These are phyloP conservation scores for Paraplagusia blochii DNA, from an alignment of 2,113 vertebrate genomes.

Conservation along the genomic window DNA sequence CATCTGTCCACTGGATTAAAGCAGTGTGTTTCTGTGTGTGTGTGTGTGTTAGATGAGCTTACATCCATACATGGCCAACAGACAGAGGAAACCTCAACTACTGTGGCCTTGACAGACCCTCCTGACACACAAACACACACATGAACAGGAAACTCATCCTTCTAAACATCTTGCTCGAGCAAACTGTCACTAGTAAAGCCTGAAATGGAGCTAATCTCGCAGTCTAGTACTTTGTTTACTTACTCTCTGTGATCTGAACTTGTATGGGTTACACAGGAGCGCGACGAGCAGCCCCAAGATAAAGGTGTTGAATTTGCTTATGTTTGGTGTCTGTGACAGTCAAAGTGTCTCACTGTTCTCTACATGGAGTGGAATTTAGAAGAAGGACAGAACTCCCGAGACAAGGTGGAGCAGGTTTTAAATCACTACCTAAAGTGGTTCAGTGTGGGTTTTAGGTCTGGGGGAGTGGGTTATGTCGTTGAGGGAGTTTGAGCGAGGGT, in stretches of 20 bases:
- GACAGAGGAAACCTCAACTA: conserved; percentile 27
- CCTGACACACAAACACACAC: conserved; percentile 29
- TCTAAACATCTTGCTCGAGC: too few species aligned
- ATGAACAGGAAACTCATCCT: background rate
- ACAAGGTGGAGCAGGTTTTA: conserved; percentile 53
- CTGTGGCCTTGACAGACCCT: conserved; percentile 39
- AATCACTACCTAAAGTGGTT: conserved; percentile 62
- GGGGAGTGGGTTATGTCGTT: conserved; percentile 37
- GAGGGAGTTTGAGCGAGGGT: conserved; percentile 33
- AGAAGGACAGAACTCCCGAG: conserved; percentile 56
- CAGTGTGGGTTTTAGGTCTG: conserved; percentile 42
- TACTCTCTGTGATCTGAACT: too few species aligned
- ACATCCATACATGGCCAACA: conserved; percentile 59
- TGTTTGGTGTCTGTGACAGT: conserved; percentile 16
- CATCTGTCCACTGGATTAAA: conserved; percentile 63
- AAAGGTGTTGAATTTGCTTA: too few species aligned
- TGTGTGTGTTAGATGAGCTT: conserved; percentile 23
- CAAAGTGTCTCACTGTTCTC: conserved; percentile 21
- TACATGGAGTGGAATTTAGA: conserved; percentile 49
- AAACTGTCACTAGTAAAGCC: too few species aligned
- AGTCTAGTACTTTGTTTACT: too few species aligned
- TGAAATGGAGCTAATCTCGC: too few species aligned
- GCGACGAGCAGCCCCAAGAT: too few species aligned
- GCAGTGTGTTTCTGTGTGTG: conserved; percentile 2
- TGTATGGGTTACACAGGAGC: too few species aligned